Base-by-base conservation (phyloP, 2,888 invertebrate species). In the Tiliacea aurago region DNA sequence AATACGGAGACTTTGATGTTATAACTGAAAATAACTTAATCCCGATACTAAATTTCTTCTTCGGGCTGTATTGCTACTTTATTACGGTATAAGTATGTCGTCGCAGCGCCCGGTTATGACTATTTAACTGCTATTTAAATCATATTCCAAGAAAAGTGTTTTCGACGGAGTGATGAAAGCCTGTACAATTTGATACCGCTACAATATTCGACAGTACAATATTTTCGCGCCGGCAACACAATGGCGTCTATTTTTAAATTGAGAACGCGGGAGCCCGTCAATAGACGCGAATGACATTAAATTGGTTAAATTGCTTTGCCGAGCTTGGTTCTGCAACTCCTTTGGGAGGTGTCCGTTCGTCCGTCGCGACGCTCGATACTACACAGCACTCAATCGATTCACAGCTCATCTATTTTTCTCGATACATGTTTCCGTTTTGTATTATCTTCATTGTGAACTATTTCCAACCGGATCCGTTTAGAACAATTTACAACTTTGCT, bases 301-400 rank as follows among this genome's bases (percentile, higher is more conserved):
- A 96, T 95, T 96, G 95, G 95, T 94, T 94, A 94, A 95, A 95
- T 95, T 95, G 95, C 94, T 95, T 93, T 90, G 92, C 92, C 90
- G 93, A 92, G 93, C 91, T 92, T 91, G 92, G 92, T 91, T 92
- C 91, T 91, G 93, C 91, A 88, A 88, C 89, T 93, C 94, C 94
- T 91, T 89, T 90, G 94, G 93, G 95, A 94, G 91, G 90, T 90
- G 92, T 88, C 89, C 89, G 85, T 88, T 89, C 87, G 85, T 86
- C 84, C 85, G 87, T 88, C 86, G 86, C 88, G 84, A 80, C 83
- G 84, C 79, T 83, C 79, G 67, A 65, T 80, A 82, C 86, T 84
- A 85, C 86, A 84, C 83, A 85, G 79, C 80, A 86, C 81, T 86
- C 86, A 87, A 90, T 90, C 89, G 90, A 90, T 91, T 90, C 86